Evolutionary conservation across 2,797 vertebrate genomes (phyloP), one percentile per base, ranked within the genome.

Genomic region (Euthynnus affinis): DNA sequence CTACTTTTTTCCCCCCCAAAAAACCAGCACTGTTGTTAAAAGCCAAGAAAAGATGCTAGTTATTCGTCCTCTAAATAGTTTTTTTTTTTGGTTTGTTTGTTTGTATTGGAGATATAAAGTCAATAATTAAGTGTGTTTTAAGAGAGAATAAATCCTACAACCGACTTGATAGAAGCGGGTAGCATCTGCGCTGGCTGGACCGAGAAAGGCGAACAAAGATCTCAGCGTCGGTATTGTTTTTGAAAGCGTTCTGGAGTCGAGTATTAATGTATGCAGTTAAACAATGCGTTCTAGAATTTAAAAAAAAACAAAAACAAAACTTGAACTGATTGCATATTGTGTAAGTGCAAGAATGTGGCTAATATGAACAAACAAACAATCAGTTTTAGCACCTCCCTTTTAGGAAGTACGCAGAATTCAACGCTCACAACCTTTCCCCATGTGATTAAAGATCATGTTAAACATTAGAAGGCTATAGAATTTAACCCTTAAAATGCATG

Each of bases 311-410:
- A n/a, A n/a, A n/a, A n/a, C n/a, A n/a, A 84, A 84, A 90, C 78
- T 84, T 60, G 80, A 85, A 82, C 0, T 62, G 71, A 87, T 85
- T 91, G 90, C 88, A 92, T 91, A 91, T 81, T 75, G 73, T 74
- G 61, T 73, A 81, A 87, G 84, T 91, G 85, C 78, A 87, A 86
- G 49, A 82, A 80, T 46, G 84, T 82, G 78, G 53, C 42, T 84
- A 91, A 82, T 71, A 85, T 80, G 74, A 89, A 84, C 67, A 85
- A 83, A 71, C 82, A 80, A 81, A 71, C 65, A 29, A 29, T 66
- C 55, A 66, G 27, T 27, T 49, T 52, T 60, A n/a, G n/a, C 56
- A 58, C 64, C 44, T 58, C 34, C 53, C 6, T 48, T 48, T 76
- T 25, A 57, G 56, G 46, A 66, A 66, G 20, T 64, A 81, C 17